A percentile compares a stretch with the other conserved stretches of the same genome.
phyloP scores from a whole-genome alignment of 2,797 vertebrate species.

The Chiloscyllium punctatum region DNA sequence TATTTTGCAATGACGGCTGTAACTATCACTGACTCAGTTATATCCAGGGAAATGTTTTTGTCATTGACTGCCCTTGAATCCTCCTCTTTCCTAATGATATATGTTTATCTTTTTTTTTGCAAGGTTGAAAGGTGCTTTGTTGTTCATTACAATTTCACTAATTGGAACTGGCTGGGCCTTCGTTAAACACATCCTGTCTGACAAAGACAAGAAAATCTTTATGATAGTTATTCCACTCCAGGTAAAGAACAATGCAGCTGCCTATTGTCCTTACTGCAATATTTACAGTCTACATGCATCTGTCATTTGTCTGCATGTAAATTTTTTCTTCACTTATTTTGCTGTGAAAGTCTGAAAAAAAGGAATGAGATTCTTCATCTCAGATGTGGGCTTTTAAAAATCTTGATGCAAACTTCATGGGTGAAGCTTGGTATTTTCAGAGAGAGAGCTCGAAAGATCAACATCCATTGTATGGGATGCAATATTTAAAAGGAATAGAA shows the following conservation, averaged over 20 bases:
- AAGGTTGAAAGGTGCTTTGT: slow-evolving; percentile 74
- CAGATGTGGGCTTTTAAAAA: not conserved
- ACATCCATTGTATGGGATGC: not conserved
- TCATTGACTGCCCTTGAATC: not conserved
- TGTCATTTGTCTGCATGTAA: not conserved
- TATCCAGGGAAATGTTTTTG: not conserved
- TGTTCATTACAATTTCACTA: slow-evolving; percentile 79
- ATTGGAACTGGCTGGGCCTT: slow-evolving; percentile 84
- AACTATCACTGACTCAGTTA: not conserved
- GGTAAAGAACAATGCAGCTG: slow-evolving; percentile 51
- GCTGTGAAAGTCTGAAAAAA: not conserved
- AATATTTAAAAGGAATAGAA: not conserved
- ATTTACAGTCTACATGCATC: not conserved
- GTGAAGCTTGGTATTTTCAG: not conserved
- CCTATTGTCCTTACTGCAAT: not conserved
- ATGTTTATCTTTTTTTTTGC: not conserved
- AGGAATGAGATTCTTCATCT: not conserved
- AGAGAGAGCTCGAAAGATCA: not conserved
- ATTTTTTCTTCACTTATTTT: not conserved
- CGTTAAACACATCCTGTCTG: slow-evolving; percentile 78
- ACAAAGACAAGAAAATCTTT: slow-evolving; percentile 83
- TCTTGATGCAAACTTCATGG: not conserved
- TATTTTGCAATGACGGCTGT: not conserved
- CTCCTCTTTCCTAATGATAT: not conserved
- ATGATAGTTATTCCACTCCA: slow-evolving; percentile 82